Evolutionary conservation across 2,888 invertebrate genomes (phyloP).

Genomic region (Eupithecia subumbrata): DNA sequence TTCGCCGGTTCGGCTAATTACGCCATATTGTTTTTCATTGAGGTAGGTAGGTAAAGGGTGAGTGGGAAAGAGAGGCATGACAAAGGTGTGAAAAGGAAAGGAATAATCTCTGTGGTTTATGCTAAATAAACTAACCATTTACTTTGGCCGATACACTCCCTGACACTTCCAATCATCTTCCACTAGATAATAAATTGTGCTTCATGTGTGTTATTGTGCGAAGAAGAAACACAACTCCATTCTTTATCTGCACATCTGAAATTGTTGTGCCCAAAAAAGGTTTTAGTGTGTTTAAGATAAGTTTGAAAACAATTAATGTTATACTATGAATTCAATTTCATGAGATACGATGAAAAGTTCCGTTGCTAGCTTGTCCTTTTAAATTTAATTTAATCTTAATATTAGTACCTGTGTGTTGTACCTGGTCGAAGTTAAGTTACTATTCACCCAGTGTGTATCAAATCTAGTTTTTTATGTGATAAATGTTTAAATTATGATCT

Average conservation of each 20-base stretch:
- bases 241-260: background rate
- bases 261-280: background rate
- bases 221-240: background rate
- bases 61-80: too few relatives aligned
- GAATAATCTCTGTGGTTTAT: too few relatives aligned
- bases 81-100: too few relatives aligned
- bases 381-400: background rate
- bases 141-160: too few relatives aligned
- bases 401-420: constrained; percentile 13
- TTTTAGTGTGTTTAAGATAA: background rate
- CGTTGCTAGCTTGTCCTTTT: background rate
- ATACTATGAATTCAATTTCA: background rate
- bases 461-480: constrained; percentile 39
- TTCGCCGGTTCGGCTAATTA: too few relatives aligned
- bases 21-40: too few relatives aligned
- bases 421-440: background rate
- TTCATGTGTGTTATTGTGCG: background rate
- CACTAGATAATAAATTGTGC: background rate
- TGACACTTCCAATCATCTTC: background rate
- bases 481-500: constrained; percentile 39
- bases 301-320: background rate
- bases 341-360: background rate
- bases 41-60: too few relatives aligned
- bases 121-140: too few relatives aligned
- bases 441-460: constrained; percentile 36